A percentile compares a stretch with the other conserved stretches of the same genome.
Evolutionary conservation across 2,797 vertebrate genomes (phyloP).

Genomic region (Ctenopoma multispine): DNA sequence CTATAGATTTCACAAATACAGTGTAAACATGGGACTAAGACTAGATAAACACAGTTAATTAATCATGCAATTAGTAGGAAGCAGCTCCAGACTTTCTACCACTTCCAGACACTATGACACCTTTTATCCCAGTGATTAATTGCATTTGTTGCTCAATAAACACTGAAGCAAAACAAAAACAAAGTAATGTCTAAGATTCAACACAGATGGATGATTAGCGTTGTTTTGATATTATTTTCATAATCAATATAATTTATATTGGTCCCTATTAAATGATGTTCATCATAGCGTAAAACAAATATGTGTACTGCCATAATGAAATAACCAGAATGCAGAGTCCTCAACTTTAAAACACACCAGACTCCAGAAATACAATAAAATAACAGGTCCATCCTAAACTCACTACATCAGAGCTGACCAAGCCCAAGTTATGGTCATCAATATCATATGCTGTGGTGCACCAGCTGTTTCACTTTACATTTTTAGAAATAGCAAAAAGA

Average conservation of each 20-base stretch:
- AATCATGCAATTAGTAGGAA: slow-evolving; percentile 33
- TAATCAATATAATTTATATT: too few relatives aligned
- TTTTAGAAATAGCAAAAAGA: neutral
- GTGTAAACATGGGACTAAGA: slow-evolving; percentile 18
- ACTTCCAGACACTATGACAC: slow-evolving; percentile 29
- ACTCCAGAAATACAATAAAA: too few relatives aligned
- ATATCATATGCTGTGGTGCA: too few relatives aligned
- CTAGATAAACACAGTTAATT: slow-evolving; percentile 29
- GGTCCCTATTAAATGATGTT: too few relatives aligned
- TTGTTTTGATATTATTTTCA: too few relatives aligned
- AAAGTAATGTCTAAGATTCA: slow-evolving; percentile 26
- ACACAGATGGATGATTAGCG: slow-evolving; percentile 22
- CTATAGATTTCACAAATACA: neutral
- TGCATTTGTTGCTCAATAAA: slow-evolving; percentile 45
- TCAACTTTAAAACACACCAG: too few relatives aligned
- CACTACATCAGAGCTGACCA: neutral
- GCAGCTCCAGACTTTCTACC: slow-evolving; percentile 20
- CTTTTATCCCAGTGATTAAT: slow-evolving; percentile 27
- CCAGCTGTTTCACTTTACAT: neutral
- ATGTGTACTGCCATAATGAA: too few relatives aligned
- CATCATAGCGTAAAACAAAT: too few relatives aligned
- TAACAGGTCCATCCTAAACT: too few relatives aligned
- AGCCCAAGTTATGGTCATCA: neutral
- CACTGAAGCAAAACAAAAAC: slow-evolving; percentile 38
- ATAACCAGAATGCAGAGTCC: too few relatives aligned